Conservation (phyloP, 2,888 invertebrate genomes). For the Caradrina kadenii region DNA sequence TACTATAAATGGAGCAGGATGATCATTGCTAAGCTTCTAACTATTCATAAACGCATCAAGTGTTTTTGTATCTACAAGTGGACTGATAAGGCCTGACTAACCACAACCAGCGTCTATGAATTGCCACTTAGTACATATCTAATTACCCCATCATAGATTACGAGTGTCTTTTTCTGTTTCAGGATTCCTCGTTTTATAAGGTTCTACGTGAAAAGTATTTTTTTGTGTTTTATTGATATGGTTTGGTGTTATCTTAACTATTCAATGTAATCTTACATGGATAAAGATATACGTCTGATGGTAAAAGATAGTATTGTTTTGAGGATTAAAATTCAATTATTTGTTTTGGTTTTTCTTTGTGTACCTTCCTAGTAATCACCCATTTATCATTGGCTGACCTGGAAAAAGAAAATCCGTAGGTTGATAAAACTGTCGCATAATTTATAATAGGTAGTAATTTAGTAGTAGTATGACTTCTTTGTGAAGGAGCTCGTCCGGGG, state of each 20-base stretch:
- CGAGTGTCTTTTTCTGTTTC: constrained; percentile 3
- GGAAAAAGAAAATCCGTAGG: too few species aligned
- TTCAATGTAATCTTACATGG: not conserved
- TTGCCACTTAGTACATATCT: constrained; percentile 14
- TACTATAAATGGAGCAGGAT: not conserved
- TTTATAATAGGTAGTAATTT: too few species aligned
- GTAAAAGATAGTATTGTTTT: not conserved
- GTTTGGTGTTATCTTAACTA: not conserved
- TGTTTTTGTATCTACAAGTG: constrained; percentile 37
- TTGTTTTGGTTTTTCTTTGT: not conserved
- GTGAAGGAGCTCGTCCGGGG: too few species aligned
- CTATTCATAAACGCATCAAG: constrained; percentile 27
- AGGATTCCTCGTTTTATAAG: not conserved
- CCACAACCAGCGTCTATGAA: constrained; percentile 8
- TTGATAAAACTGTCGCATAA: too few species aligned
- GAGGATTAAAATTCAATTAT: not conserved
- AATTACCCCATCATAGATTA: constrained; percentile 18
- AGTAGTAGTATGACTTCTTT: too few species aligned
- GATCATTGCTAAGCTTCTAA: constrained; percentile 22
- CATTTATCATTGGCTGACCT: too few species aligned
- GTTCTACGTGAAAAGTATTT: not conserved
- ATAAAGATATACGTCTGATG: not conserved
- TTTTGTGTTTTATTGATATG: not conserved
- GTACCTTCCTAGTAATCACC: not conserved
- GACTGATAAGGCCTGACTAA: constrained; percentile 27